Evolutionary conservation across 92 coral and sea anemone species (phyloP).

Genomic region (Scolanthus callimorphus): DNA sequence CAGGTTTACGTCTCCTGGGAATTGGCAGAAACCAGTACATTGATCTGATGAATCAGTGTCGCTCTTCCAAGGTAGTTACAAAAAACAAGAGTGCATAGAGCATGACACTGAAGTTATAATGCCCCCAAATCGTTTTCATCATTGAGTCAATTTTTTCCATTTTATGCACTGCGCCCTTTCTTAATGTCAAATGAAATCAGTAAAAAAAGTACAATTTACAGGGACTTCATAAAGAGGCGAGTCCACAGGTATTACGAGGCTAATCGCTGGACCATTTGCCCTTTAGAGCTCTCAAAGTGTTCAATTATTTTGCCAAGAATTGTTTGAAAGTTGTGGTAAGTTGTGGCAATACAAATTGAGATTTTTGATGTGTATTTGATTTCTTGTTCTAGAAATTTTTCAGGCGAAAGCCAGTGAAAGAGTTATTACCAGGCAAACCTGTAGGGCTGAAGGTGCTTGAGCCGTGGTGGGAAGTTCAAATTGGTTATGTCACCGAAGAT

Average conservation of each 20-base stretch:
- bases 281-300: too few species aligned
- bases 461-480: conserved; percentile 93
- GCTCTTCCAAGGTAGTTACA: conserved; percentile 97
- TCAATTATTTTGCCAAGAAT: too few species aligned
- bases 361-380: background rate
- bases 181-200: too few species aligned
- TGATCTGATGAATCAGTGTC: conserved; percentile 94
- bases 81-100: too few species aligned
- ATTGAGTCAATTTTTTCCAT: too few species aligned
- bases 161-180: too few species aligned
- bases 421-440: conserved; percentile 85
- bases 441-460: conserved; percentile 83
- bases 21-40: conserved; percentile 98
- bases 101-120: too few species aligned
- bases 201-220: too few species aligned
- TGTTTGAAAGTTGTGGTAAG: background rate
- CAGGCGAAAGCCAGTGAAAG: conserved; percentile 85
- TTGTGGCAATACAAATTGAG: background rate
- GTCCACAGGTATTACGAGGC: too few species aligned
- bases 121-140: too few species aligned
- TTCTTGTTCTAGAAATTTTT: conserved; percentile 73
- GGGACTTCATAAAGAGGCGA: too few species aligned
- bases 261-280: too few species aligned
- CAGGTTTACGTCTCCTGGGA: conserved; percentile 90
- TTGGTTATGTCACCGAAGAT: conserved; percentile 91